These are phyloP conservation scores for Ommatoiulus sabulosus DNA, from an alignment of 2,888 invertebrate species.

Conservation along the genomic window DNA sequence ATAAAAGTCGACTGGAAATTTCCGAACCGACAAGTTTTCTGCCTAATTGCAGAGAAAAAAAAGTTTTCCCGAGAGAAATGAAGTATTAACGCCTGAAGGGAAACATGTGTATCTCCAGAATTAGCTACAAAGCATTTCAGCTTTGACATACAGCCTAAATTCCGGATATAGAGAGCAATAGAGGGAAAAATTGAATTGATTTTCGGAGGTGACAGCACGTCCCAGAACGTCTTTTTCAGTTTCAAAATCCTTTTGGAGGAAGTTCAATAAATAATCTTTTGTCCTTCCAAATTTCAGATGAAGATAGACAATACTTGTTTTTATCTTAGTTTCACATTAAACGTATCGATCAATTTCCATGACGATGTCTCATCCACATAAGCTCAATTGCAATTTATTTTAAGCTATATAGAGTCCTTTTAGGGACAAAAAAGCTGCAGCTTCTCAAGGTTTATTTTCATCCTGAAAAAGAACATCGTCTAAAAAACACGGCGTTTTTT, in stretches of 20 bases:
- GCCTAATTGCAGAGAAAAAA: constrained; percentile 1
- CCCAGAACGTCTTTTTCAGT: not conserved
- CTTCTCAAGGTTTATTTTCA: not conserved
- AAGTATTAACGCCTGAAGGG: not conserved
- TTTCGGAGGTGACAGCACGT: constrained; percentile 3
- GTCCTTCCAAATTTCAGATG: not conserved
- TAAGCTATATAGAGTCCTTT: not conserved
- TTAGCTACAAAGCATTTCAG: not conserved
- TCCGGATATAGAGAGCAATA: not conserved
- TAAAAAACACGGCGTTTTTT: not conserved
- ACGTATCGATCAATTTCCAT: not conserved
- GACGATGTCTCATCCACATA: not conserved
- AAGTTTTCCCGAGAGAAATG: not conserved
- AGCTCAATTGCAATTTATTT: not conserved
- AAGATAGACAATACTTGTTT: not conserved
- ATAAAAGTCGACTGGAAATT: no score
- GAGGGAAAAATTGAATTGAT: not conserved
- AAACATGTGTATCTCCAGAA: not conserved
- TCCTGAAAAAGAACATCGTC: not conserved
- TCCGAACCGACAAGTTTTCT: no score
- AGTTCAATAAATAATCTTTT: constrained; percentile 31
- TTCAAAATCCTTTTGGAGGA: constrained; percentile 1
- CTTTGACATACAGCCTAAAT: not conserved
- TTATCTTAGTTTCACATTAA: not conserved
- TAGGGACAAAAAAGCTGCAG: not conserved